Evolutionary conservation across 2,888 invertebrate genomes (phyloP).

Genomic region (Cecidostiba fungosa): DNA sequence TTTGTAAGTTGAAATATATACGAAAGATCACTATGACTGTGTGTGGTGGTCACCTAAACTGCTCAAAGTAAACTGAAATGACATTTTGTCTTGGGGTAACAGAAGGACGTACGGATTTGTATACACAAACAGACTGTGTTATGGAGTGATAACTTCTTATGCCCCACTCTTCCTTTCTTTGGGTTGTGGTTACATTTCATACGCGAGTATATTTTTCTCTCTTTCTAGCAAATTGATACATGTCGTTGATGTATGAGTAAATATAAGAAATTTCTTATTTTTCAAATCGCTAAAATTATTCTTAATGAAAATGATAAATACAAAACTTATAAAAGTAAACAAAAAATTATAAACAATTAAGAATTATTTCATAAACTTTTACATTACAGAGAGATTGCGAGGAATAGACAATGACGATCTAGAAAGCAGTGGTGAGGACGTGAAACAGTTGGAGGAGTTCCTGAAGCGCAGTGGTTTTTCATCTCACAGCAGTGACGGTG

Average conservation of each 20-base stretch:
- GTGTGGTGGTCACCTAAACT: background rate
- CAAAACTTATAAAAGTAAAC: background rate
- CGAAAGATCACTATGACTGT: too few species aligned
- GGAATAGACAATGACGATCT: conserved; percentile 71
- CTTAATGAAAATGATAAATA: too few species aligned
- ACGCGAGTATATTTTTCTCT: too few species aligned
- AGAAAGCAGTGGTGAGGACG: conserved; percentile 83
- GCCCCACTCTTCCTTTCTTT: too few species aligned
- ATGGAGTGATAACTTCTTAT: too few species aligned
- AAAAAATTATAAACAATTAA: background rate
- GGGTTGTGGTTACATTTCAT: too few species aligned
- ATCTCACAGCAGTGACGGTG: conserved; percentile 84
- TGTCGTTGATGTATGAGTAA: too few species aligned
- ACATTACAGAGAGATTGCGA: conserved; percentile 71
- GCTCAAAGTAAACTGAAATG: background rate
- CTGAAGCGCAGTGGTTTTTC: conserved; percentile 87
- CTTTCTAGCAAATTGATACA: too few species aligned
- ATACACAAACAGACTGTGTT: too few species aligned
- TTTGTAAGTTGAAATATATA: too few species aligned
- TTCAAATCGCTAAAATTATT: too few species aligned
- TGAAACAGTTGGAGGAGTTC: conserved; percentile 87
- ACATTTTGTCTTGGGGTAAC: background rate
- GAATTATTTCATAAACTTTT: background rate
- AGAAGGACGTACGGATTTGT: background rate
- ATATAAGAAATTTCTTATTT: too few species aligned